phyloP scores from a whole-genome alignment of 2,888 invertebrate genomes.

The Pimpla rufipes region DNA sequence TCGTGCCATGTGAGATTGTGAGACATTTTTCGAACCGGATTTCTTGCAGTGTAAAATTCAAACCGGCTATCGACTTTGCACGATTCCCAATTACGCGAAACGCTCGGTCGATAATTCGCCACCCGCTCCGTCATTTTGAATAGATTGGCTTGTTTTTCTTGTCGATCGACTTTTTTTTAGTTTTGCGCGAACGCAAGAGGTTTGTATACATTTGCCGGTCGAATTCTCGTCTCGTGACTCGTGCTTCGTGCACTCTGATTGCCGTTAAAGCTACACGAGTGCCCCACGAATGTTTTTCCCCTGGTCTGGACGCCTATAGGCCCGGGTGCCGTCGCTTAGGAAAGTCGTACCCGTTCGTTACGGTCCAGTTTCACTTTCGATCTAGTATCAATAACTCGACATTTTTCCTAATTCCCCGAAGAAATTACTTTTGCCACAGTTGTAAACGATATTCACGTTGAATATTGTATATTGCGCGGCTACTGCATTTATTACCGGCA shows the following conservation, averaged over 20 bases:
- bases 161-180: conserved; percentile 15
- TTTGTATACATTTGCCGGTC: conserved; percentile 50
- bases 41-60: no score
- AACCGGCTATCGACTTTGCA: conserved; percentile 13
- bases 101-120: conserved; percentile 31
- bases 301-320: conserved; percentile 6
- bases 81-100: conserved; percentile 48
- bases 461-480: not conserved
- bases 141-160: conserved; percentile 61
- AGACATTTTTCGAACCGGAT: not conserved
- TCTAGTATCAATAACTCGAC: conserved; percentile 61
- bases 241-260: conserved; percentile 45
- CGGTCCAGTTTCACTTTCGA: conserved; percentile 71
- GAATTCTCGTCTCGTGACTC: conserved; percentile 61
- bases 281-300: conserved; percentile 47
- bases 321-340: conserved; percentile 43
- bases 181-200: conserved; percentile 46
- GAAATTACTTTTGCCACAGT: conserved; percentile 43
- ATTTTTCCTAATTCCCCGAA: conserved; percentile 43
- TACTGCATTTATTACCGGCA: not conserved
- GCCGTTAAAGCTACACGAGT: conserved; percentile 12
- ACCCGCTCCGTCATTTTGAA: conserved; percentile 41
- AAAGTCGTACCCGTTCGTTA: conserved; percentile 65
- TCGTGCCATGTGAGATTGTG: no score
- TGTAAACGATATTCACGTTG: conserved; percentile 1